These are phyloP conservation scores for Micrasema minimum DNA, from an alignment of 1,140 invertebrate species.

Conservation along the genomic window DNA sequence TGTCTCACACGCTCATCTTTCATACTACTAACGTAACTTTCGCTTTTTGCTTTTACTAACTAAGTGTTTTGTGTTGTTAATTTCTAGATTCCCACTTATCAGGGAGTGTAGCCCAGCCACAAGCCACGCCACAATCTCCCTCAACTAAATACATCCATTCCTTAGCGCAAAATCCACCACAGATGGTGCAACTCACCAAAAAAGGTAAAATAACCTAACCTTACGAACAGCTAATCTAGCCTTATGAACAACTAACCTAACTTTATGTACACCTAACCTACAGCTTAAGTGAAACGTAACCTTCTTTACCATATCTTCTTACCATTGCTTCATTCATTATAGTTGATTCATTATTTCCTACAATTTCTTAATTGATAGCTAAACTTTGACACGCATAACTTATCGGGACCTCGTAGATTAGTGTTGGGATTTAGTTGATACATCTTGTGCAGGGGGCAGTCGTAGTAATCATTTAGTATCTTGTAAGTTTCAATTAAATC, in stretches of 20 bases:
- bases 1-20: too few species aligned
- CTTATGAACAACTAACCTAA: too few species aligned
- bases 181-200: constrained; percentile 50
- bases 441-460: too few species aligned
- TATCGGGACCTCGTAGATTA: not conserved
- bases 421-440: too few species aligned
- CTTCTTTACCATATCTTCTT: not conserved
- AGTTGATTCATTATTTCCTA: not conserved
- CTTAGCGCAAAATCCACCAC: constrained; percentile 31
- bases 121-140: constrained; percentile 48
- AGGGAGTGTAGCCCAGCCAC: constrained; percentile 45
- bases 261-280: not conserved
- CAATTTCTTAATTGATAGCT: not conserved
- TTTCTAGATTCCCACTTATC: constrained; percentile 46
- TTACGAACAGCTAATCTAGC: too few species aligned
- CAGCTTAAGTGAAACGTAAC: not conserved
- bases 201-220: constrained; percentile 39
- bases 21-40: too few species aligned
- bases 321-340: not conserved
- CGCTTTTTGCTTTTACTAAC: too few species aligned
- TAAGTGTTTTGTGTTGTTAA: not conserved
- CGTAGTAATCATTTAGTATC: too few species aligned
- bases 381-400: not conserved
- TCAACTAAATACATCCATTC: constrained; percentile 49
- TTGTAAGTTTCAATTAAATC: too few species aligned